Conservation (phyloP, 1,140 invertebrate species). For the Apolygus lucorum region DNA sequence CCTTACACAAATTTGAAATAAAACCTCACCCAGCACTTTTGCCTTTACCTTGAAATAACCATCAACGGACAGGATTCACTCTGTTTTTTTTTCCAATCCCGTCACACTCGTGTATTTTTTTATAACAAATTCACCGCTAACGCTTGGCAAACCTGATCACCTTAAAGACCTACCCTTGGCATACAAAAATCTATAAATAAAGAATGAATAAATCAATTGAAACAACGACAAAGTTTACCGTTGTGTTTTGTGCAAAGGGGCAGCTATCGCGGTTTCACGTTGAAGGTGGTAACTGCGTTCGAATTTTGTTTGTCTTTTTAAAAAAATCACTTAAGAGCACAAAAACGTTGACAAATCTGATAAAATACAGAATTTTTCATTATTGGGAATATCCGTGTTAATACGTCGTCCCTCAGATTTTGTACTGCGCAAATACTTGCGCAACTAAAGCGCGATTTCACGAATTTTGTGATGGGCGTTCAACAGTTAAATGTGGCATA, state of each 20-base stretch:
- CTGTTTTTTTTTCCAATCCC: no score
- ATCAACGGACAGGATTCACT: background rate
- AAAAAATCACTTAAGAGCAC: background rate
- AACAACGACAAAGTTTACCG: no score
- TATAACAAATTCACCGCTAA: constrained; percentile 4
- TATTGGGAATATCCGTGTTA: no score
- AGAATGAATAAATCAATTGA: background rate
- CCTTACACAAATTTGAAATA: no score
- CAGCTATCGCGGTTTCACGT: background rate
- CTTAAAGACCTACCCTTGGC: background rate
- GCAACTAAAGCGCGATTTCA: no score
- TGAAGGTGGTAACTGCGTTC: background rate
- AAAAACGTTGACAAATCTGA: no score
- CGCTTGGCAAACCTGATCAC: background rate
- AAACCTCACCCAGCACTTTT: no score
- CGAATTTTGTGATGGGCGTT: no score
- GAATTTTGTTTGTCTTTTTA: background rate
- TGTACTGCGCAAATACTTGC: no score
- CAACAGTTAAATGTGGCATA: no score
- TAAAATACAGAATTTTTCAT: no score
- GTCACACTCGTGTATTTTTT: constrained; percentile 11
- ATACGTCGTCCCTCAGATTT: no score
- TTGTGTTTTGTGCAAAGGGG: background rate
- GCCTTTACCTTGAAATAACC: background rate
- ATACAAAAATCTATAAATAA: background rate